Evolutionary conservation across 2,113 vertebrate species (phyloP), one percentile per base, ranked within the genome.

Genomic region (Gulo gulo): DNA sequence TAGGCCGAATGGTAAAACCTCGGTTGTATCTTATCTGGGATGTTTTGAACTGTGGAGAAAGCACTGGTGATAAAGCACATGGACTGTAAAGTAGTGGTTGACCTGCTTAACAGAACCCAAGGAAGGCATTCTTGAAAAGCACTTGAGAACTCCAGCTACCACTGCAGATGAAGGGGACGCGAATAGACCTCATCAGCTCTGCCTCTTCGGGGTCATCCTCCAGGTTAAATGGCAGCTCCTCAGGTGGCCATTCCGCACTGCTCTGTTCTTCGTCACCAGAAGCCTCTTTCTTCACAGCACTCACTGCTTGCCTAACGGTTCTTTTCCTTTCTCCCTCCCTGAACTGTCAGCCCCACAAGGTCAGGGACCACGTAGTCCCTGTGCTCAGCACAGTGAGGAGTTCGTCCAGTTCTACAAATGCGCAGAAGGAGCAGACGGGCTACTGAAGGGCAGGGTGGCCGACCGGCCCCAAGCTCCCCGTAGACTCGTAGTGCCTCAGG

Each of bases 101-200:
- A 55, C 8, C 71, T 91, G 71, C 86, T 39, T 84, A 21, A 80
- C 63, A 84, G 81, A 96, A 47, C 61, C 34, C 47, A 94, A 42
- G 23, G 76, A 95, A 74, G 82, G n/a, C 34, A 57, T 31, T 74
- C 84, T 73, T 76, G 52, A 97, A 89, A 83, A 97, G 26, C 79
- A 11, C 84, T 85, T 24, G 55, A 39, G 91, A 78, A 79, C 90
- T 90, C 47, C 80, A 91, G n/a, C 73, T 88, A 0, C 34, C 73
- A 78, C 45, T 42, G 42, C 24, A 91, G 34, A 81, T 23, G 29
- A 71, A 93, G 55, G 50, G 61, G 36, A 94, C 36, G 12, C 39
- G 26, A 76, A 47, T 45, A 52, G 65, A 69, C 42, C 23, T 61
- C 52, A 57, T 16, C 42, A 16, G 29, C 12, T 45, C 83, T 74